phyloP scores from a whole-genome alignment of 1,140 invertebrate species.

The Drosophila athabasca region DNA sequence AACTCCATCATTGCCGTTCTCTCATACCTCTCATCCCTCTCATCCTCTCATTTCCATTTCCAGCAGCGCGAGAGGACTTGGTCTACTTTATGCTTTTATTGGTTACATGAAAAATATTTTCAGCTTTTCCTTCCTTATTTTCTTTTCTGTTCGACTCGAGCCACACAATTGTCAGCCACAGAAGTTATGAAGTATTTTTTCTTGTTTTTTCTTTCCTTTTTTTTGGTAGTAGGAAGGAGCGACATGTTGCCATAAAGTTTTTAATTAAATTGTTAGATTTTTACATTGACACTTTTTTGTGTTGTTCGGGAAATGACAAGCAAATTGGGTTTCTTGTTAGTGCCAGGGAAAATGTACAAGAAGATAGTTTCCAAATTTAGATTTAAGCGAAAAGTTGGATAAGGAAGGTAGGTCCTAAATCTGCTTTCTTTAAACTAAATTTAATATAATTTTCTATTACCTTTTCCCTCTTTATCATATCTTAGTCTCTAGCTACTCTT shows the following conservation, averaged over 20 bases:
- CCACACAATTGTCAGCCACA: slow-evolving; percentile 75
- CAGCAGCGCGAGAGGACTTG: slow-evolving; percentile 9
- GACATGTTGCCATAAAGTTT: slow-evolving; percentile 79
- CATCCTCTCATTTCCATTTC: slow-evolving; percentile 2
- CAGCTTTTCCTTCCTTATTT: slow-evolving; percentile 32
- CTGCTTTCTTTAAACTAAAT: too few species aligned
- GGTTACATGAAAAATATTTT: slow-evolving; percentile 74
- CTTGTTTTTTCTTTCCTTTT: slow-evolving; percentile 24
- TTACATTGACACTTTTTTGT: slow-evolving; percentile 60
- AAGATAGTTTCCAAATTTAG: not conserved
- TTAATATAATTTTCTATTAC: too few species aligned
- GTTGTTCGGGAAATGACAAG: slow-evolving; percentile 41
- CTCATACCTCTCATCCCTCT: not conserved
- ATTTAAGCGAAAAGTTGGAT: not conserved
- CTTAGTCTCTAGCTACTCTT: too few species aligned
- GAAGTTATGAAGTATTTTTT: slow-evolving; percentile 73
- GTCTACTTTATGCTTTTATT: slow-evolving; percentile 76
- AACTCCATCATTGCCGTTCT: slow-evolving; percentile 23
- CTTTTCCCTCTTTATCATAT: too few species aligned
- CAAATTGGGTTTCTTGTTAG: slow-evolving; percentile 43
- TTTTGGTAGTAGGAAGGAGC: slow-evolving; percentile 18
- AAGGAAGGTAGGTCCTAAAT: not conserved
- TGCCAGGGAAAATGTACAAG: not conserved
- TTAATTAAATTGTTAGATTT: slow-evolving; percentile 79
- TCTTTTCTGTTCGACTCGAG: slow-evolving; percentile 6